Conservation (phyloP, 2,113 vertebrate species). For the Microcebus tavaratra region DNA sequence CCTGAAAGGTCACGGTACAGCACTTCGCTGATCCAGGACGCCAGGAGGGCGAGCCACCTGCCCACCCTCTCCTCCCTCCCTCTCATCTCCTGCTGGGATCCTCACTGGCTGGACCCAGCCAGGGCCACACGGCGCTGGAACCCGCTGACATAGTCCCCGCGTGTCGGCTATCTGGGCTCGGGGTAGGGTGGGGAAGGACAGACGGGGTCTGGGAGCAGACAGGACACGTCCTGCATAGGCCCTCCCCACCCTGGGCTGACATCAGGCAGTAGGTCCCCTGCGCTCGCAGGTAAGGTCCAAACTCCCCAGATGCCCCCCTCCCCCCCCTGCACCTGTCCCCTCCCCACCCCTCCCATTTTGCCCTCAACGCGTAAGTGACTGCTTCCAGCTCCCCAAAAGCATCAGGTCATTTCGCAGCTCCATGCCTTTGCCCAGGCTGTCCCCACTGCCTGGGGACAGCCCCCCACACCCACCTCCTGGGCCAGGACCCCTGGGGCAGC, state of each 20-base stretch:
- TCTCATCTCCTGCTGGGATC: neutral
- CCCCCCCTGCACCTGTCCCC: no score
- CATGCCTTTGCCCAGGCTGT: neutral
- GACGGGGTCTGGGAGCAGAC: neutral
- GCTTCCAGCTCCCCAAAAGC: neutral
- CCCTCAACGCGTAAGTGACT: neutral
- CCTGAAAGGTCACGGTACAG: no score
- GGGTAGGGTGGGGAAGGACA: neutral
- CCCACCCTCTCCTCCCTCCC: no score
- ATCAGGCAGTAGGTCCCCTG: neutral
- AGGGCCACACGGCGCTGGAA: neutral
- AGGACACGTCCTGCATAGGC: neutral
- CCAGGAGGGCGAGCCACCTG: neutral
- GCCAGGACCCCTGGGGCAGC: neutral
- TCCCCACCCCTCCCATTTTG: neutral
- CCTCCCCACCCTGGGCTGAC: rapidly evolving
- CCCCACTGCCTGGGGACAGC: neutral
- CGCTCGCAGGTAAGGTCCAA: neutral
- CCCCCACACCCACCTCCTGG: no score
- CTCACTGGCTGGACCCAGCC: neutral
- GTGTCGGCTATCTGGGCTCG: neutral
- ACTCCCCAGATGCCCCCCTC: neutral
- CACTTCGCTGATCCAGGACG: neutral
- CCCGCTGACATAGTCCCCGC: rapidly evolving
- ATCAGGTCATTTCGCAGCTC: neutral